Conservation (phyloP, 2,113 vertebrate species). For the Pomatorhinus ruficollis region DNA sequence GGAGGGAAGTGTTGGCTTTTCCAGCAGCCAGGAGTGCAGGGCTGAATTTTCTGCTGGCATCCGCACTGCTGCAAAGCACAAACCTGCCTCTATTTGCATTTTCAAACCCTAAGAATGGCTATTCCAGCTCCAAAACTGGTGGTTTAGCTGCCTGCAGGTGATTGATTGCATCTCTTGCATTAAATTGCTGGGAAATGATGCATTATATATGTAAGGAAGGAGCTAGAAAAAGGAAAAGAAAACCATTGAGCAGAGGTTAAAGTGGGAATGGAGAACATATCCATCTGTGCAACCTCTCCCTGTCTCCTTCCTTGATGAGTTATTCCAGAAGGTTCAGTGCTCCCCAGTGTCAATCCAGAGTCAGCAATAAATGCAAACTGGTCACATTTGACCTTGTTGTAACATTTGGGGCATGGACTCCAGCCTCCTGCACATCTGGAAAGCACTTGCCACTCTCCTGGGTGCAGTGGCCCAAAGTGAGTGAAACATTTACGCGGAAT, state of each 20-base stretch:
- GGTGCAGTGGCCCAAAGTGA: neutral
- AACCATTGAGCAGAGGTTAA: neutral
- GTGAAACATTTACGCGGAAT: neutral
- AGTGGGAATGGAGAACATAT: neutral
- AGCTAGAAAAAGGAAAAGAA: neutral
- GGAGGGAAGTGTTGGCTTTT: neutral
- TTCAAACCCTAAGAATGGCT: neutral
- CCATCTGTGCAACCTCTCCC: neutral
- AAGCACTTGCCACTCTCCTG: neutral
- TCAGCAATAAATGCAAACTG: neutral
- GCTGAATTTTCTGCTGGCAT: neutral
- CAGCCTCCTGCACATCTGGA: neutral
- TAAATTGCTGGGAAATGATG: neutral
- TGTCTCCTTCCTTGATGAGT: neutral
- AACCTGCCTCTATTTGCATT: neutral
- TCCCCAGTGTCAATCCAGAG: neutral
- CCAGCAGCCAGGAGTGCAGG: neutral
- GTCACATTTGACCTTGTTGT: neutral
- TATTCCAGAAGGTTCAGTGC: neutral
- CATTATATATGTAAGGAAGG: neutral
- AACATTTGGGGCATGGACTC: neutral
- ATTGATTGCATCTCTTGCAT: neutral
- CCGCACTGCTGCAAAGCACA: neutral
- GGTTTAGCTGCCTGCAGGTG: neutral
- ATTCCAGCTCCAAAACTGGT: neutral